Conservation (phyloP, 1,140 invertebrate genomes). For the Ostrea denselamellosa region DNA sequence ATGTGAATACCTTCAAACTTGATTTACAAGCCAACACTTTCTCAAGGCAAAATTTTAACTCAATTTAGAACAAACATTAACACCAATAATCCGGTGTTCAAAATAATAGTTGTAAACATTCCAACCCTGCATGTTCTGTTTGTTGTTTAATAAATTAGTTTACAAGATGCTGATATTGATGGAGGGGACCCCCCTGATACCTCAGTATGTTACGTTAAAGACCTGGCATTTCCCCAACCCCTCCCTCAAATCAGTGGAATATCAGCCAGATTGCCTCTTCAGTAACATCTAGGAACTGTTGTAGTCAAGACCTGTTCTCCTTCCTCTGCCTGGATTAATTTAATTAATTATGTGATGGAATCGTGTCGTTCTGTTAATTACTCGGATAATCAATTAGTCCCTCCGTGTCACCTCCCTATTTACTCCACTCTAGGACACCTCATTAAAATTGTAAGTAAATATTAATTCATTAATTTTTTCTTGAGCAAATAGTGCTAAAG, state of each 20-base stretch:
- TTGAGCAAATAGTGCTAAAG: neutral
- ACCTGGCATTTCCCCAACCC: neutral
- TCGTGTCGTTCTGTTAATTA: slow-evolving; percentile 60
- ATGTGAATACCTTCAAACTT: neutral
- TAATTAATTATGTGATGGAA: slow-evolving; percentile 53
- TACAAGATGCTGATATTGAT: neutral
- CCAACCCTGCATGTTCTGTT: neutral
- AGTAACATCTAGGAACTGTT: slow-evolving; percentile 44
- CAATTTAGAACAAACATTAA: neutral
- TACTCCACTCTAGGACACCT: slow-evolving; percentile 59
- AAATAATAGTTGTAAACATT: slow-evolving; percentile 26
- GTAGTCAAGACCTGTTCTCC: slow-evolving; percentile 48
- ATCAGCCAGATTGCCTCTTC: slow-evolving; percentile 16
- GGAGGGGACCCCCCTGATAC: neutral
- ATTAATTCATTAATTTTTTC: neutral
- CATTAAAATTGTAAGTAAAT: slow-evolving; percentile 58
- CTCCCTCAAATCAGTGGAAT: neutral
- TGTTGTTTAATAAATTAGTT: slow-evolving; percentile 3
- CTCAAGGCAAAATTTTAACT: neutral
- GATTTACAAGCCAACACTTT: neutral
- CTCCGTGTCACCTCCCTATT: slow-evolving; percentile 40
- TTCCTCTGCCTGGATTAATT: slow-evolving; percentile 49
- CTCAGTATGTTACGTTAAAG: neutral
- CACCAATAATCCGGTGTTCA: too few relatives aligned
- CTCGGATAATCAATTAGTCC: slow-evolving; percentile 36